Conservation (phyloP, 2,113 vertebrate genomes). For the Platanista minor region DNA sequence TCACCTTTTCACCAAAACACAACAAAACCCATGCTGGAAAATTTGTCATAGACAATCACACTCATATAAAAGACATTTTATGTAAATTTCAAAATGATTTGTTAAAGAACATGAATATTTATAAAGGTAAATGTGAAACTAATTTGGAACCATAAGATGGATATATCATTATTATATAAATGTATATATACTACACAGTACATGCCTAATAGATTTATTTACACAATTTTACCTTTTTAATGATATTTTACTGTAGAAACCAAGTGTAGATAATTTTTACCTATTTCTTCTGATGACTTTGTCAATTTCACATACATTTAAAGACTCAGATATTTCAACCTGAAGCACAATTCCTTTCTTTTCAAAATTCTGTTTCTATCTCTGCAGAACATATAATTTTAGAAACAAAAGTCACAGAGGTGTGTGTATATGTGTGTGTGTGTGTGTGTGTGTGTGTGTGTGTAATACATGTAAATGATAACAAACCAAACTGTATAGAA, state of each 20-base stretch:
- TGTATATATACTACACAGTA: background rate
- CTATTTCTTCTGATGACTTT: background rate
- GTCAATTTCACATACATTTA: background rate
- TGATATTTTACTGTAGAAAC: background rate
- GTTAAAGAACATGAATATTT: background rate
- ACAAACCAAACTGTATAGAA: background rate
- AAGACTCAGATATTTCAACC: background rate
- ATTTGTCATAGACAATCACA: background rate
- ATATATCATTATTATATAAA: background rate
- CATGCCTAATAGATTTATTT: background rate
- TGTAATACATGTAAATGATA: background rate
- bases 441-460: background rate
- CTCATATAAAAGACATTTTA: background rate
- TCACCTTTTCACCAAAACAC: background rate
- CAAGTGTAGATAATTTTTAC: background rate
- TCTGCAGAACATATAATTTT: background rate
- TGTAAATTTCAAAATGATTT: conserved; percentile 14
- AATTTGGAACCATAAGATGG: background rate
- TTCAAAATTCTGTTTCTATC: background rate
- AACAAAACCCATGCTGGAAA: background rate
- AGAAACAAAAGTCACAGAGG: background rate
- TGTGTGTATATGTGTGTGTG: background rate
- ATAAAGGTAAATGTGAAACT: background rate
- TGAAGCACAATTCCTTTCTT: background rate
- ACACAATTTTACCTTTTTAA: background rate